Base-by-base conservation (phyloP, 1,140 invertebrate genomes). In the Danaus plexippus region DNA sequence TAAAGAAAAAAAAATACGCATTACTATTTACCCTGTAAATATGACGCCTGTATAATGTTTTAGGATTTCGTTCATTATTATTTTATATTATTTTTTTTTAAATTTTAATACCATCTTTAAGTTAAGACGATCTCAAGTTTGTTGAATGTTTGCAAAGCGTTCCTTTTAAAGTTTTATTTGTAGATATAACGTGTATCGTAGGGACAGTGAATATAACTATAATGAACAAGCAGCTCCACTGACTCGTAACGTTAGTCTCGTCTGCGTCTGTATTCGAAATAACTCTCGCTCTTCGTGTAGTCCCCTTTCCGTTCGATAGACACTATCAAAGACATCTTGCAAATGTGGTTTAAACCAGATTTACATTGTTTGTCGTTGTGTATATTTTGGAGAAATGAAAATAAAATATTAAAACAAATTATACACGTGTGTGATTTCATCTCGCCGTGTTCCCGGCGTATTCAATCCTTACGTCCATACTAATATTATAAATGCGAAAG, bases 131-230 rank as follows among this genome's bases (percentile, higher is more conserved):
- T 87, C 84, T 87, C 81, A 87, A 84, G 78, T 86, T 85, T 86
- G 81, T 83, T 86, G 81, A 83, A 86, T 86, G 81, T 86, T 86
- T 86, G 78, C 83, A 83, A 86, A 86, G 83, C 83, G 83, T 86
- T 86, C 83, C 81, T 86, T 85, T 85, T 83, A 86, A 86, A 85
- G 80, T 83, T 86, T 86, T 86, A 86, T 86, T 83, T 86, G 83
- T 86, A 86, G 82, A 85, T 86, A 86, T 86, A 76, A 80, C 66
- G 69, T 84, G 77, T 78, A 80, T 75, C 75, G 74, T 86, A 86
- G 80, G 78, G 70, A 82, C 82, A 78, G 73, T 84, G 80, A 82
- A 80, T 86, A 82, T 61, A n/a, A 11, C 40, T n/a, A 12, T 32
- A 32, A 32, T 32, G 2, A 32, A 32, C 7, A 32, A 32, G 7